These are phyloP conservation scores for Anoplopoma fimbria DNA, from an alignment of 2,113 vertebrate genomes.

Conservation along the genomic window DNA sequence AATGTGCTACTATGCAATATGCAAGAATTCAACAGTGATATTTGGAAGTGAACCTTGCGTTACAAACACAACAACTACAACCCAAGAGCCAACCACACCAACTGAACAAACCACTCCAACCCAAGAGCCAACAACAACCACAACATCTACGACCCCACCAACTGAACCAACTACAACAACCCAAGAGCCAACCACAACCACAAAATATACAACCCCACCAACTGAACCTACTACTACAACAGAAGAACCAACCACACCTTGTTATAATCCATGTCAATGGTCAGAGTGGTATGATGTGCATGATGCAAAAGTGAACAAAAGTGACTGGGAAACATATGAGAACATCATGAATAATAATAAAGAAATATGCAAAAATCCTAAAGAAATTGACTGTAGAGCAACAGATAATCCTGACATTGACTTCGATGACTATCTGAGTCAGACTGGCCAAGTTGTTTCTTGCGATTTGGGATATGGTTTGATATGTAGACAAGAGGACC, in stretches of 20 bases:
- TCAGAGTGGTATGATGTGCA: conserved; percentile 70
- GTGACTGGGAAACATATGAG: conserved; percentile 74
- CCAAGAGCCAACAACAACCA: neutral
- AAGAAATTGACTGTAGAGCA: conserved; percentile 43
- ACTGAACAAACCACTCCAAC: neutral
- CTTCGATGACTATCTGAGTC: conserved; percentile 8
- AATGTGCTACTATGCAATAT: conserved; percentile 79
- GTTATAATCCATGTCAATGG: conserved; percentile 56
- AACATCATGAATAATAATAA: conserved; percentile 59
- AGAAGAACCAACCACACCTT: neutral
- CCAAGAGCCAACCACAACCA: neutral
- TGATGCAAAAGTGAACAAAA: neutral
- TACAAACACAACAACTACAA: neutral
- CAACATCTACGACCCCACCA: neutral
- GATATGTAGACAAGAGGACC: conserved; percentile 60
- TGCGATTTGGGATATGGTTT: conserved; percentile 47
- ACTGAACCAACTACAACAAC: neutral
- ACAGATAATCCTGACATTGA: neutral
- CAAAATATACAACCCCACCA: neutral
- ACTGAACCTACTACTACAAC: neutral
- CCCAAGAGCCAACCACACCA: neutral
- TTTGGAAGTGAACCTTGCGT: conserved; percentile 29
- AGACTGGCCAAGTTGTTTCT: conserved; percentile 35
- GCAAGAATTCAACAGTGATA: conserved; percentile 73
- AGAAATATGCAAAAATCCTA: conserved; percentile 17